Evolutionary conservation across 1,140 invertebrate species (phyloP).

Genomic region (Solen grandis): DNA sequence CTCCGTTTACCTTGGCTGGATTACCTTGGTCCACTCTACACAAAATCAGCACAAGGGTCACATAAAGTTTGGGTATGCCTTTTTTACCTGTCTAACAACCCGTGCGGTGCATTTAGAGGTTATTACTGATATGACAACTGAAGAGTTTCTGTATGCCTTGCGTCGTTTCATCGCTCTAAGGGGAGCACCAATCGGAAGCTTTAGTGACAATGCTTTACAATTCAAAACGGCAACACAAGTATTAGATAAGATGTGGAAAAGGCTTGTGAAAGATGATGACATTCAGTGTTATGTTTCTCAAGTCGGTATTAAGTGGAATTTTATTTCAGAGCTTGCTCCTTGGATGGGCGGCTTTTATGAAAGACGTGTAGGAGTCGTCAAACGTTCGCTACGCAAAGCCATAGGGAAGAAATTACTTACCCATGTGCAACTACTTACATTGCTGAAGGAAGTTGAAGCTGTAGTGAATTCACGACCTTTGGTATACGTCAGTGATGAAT

Average conservation of each 20-base stretch:
- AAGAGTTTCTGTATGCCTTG: constrained; percentile 3
- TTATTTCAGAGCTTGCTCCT: background rate
- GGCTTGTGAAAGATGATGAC: background rate
- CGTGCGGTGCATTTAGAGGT: constrained; percentile 24
- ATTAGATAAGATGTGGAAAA: background rate
- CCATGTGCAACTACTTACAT: background rate
- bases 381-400: background rate
- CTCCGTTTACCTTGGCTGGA: constrained; percentile 14
- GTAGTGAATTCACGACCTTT: no score
- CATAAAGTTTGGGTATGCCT: constrained; percentile 18
- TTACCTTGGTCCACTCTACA: constrained; percentile 13
- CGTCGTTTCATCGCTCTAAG: constrained; percentile 3
- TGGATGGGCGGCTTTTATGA: background rate
- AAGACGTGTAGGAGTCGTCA: constrained; percentile 3
- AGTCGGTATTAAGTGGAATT: background rate
- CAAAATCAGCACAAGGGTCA: background rate
- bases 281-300: background rate
- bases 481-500: no score
- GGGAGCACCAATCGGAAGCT: background rate
- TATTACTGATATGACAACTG: constrained; percentile 2
- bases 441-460: constrained; percentile 7
- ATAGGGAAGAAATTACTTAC: constrained; percentile 13
- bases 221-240: background rate
- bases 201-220: background rate
- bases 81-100: constrained; percentile 17